Conservation (phyloP, 2,797 vertebrate species). For the Cuculus canorus region DNA sequence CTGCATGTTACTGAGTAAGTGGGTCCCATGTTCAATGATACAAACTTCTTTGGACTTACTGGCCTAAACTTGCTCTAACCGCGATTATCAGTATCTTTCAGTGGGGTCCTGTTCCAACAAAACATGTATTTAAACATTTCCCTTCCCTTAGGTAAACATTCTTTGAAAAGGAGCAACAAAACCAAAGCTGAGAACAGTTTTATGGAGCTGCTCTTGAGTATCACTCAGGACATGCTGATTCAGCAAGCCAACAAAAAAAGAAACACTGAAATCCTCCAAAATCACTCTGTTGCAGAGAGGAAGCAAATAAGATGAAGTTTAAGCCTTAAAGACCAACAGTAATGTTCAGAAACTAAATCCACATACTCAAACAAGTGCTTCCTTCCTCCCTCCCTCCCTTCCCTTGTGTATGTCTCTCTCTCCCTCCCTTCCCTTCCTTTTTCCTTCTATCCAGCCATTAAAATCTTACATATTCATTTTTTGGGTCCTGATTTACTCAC, state of each 20-base stretch:
- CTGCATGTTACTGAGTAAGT: not conserved
- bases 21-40: not conserved
- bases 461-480: not conserved
- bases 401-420: no score
- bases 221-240: not conserved
- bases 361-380: not conserved
- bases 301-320: not conserved
- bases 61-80: slow-evolving; percentile 38
- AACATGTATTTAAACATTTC: not conserved
- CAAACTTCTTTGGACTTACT: slow-evolving; percentile 13
- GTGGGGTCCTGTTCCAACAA: not conserved
- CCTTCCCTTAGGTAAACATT: slow-evolving; percentile 21
- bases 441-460: not conserved
- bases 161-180: not conserved
- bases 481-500: not conserved
- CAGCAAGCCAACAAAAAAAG: not conserved
- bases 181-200: not conserved
- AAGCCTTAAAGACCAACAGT: not conserved
- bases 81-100: not conserved
- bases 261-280: not conserved
- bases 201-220: not conserved
- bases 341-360: not conserved
- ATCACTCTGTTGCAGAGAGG: not conserved
- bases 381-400: no score
- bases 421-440: not conserved